Conservation (phyloP, 2,797 vertebrate genomes). For the Pseudochromis fuscus region DNA sequence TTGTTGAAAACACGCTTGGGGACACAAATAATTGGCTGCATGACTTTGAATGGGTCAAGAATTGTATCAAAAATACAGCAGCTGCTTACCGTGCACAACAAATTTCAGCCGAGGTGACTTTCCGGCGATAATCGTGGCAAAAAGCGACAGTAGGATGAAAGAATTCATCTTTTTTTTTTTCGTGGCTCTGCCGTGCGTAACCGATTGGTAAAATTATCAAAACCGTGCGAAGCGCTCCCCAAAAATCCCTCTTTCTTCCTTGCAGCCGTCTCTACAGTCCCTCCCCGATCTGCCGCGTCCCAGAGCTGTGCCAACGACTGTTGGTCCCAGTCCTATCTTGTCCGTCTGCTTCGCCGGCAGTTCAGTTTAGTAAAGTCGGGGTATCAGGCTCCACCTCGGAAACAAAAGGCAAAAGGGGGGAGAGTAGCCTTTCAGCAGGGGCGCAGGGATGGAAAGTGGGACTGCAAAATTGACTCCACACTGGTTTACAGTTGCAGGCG, state of each 20-base stretch:
- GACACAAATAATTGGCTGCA: background rate
- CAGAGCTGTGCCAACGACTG: slow-evolving; percentile 54
- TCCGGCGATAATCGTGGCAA: slow-evolving; percentile 73
- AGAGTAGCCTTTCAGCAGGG: slow-evolving; percentile 24
- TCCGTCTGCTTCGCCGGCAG: slow-evolving; percentile 57
- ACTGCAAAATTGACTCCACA: background rate
- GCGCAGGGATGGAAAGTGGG: slow-evolving; percentile 28
- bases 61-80: background rate
- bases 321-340: slow-evolving; percentile 56
- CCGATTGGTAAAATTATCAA: background rate
- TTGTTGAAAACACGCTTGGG: slow-evolving; percentile 16
- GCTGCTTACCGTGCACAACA: slow-evolving; percentile 82
- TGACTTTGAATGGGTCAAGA: background rate
- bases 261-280: slow-evolving; percentile 17
- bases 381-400: slow-evolving; percentile 82
- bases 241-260: slow-evolving; percentile 19
- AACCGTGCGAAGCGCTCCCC: slow-evolving; percentile 22
- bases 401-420: slow-evolving; percentile 61
- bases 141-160: slow-evolving; percentile 72
- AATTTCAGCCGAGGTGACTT: slow-evolving; percentile 88
- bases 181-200: background rate
- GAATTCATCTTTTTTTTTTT: slow-evolving; percentile 74
- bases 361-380: slow-evolving; percentile 70
- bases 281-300: slow-evolving; percentile 51
- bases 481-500: background rate